Evolutionary conservation across 2,888 invertebrate species (phyloP).

Genomic region (Erebia aethiops): DNA sequence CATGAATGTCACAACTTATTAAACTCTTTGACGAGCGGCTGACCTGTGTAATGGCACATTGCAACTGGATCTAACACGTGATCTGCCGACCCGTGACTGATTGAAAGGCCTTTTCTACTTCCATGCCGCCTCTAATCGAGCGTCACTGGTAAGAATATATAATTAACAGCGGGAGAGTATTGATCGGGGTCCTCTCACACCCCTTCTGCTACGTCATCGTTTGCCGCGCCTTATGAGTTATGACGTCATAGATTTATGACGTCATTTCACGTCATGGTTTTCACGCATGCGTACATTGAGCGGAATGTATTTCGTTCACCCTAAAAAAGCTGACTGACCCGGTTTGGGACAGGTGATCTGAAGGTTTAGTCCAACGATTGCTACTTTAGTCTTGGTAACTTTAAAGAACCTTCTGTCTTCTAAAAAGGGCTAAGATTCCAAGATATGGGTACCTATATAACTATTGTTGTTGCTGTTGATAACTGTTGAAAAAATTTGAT

Average conservation of each 20-base stretch:
- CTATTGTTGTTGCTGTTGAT: no score
- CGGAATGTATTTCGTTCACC: not conserved
- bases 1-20: conserved; percentile 60
- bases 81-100: conserved; percentile 68
- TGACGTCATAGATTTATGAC: conserved; percentile 48
- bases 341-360: not conserved
- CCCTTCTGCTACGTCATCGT: conserved; percentile 63
- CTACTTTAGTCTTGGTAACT: no score
- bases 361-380: not conserved
- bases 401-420: no score
- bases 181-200: conserved; percentile 55
- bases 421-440: no score
- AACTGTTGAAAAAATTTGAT: no score
- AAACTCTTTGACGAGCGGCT: conserved; percentile 56
- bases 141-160: conserved; percentile 65
- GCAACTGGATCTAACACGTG: conserved; percentile 58
- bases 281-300: conserved; percentile 59
- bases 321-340: not conserved
- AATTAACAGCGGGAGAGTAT: conserved; percentile 56
- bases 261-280: conserved; percentile 55
- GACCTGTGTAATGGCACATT: conserved; percentile 59
- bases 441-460: no score
- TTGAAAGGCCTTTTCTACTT: conserved; percentile 62
- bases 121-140: conserved; percentile 57
- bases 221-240: conserved; percentile 53